Evolutionary conservation across 1,140 invertebrate species (phyloP).

Genomic region (Drosophila arawakana): DNA sequence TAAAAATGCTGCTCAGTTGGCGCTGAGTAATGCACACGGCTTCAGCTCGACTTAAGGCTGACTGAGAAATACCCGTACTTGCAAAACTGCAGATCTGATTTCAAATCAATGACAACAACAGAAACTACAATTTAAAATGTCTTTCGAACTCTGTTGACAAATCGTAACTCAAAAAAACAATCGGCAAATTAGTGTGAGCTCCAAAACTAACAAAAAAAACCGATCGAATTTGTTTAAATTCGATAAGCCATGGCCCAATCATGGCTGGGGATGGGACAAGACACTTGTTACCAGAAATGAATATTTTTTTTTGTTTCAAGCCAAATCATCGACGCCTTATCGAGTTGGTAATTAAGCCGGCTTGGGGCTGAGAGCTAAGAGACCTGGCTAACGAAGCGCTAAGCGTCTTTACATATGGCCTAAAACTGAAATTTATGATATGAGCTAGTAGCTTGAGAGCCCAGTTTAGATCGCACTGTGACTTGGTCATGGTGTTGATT

Average conservation of each 20-base stretch:
- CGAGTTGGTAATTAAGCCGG: slow-evolving; percentile 72
- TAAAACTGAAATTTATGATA: slow-evolving; percentile 74
- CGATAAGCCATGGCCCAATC: slow-evolving; percentile 42
- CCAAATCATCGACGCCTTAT: slow-evolving; percentile 64
- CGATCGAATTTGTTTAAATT: slow-evolving; percentile 21
- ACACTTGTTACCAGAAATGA: slow-evolving; percentile 69
- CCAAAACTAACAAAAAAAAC: background rate
- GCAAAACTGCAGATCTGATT: slow-evolving; percentile 15
- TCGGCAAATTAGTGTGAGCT: slow-evolving; percentile 63
- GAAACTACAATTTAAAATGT: background rate
- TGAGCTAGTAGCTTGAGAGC: slow-evolving; percentile 32
- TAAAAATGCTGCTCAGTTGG: slow-evolving; percentile 80
- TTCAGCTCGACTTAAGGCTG: slow-evolving; percentile 13
- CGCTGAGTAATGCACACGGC: slow-evolving; percentile 75
- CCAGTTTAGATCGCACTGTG: slow-evolving; percentile 38
- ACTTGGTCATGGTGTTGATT: slow-evolving; percentile 75
- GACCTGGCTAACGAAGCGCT: slow-evolving; percentile 38
- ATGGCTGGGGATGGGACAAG: slow-evolving; percentile 25
- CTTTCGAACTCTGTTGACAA: slow-evolving; percentile 15
- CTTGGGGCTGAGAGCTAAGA: slow-evolving; percentile 9
- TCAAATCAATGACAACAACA: slow-evolving; percentile 48
- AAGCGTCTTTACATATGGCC: slow-evolving; percentile 64
- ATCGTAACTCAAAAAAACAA: slow-evolving; percentile 35
- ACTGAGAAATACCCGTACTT: background rate
- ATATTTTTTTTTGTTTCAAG: slow-evolving; percentile 44